phyloP scores from a whole-genome alignment of 2,888 invertebrate species.

The Carabus problematicus region DNA sequence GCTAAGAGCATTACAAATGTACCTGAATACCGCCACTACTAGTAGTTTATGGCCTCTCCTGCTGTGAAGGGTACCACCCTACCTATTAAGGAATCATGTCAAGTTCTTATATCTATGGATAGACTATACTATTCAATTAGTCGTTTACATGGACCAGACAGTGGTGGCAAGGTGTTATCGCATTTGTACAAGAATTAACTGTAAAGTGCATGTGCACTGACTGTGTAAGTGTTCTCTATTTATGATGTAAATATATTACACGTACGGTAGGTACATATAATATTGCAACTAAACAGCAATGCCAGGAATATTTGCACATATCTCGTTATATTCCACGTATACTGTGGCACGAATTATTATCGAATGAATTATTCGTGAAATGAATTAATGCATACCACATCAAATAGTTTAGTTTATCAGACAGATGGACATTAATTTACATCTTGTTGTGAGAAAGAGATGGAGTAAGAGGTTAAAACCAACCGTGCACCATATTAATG shows the following conservation, averaged over 20 bases:
- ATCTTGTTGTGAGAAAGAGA: no score
- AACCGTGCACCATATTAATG: no score
- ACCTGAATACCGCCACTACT: no score
- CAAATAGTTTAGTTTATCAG: background rate
- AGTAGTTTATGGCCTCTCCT: no score
- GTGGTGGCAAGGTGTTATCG: conserved; percentile 30
- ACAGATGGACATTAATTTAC: no score
- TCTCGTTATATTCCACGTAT: background rate
- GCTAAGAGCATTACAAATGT: no score
- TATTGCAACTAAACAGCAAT: background rate
- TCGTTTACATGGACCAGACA: background rate
- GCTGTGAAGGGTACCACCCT: no score
- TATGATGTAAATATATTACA: conserved; percentile 13
- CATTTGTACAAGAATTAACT: conserved; percentile 32
- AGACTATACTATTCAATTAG: conserved; percentile 37
- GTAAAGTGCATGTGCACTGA: conserved; percentile 9
- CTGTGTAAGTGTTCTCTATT: conserved; percentile 22
- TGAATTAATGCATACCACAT: background rate
- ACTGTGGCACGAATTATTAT: no score
- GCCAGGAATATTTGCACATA: background rate
- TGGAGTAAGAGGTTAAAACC: no score
- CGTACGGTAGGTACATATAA: background rate
- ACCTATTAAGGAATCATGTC: no score
- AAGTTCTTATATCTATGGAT: no score
- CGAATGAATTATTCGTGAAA: no score